These are phyloP conservation scores for Gymnothorax reevesii DNA, from an alignment of 2,797 vertebrate genomes.

Conservation along the genomic window DNA sequence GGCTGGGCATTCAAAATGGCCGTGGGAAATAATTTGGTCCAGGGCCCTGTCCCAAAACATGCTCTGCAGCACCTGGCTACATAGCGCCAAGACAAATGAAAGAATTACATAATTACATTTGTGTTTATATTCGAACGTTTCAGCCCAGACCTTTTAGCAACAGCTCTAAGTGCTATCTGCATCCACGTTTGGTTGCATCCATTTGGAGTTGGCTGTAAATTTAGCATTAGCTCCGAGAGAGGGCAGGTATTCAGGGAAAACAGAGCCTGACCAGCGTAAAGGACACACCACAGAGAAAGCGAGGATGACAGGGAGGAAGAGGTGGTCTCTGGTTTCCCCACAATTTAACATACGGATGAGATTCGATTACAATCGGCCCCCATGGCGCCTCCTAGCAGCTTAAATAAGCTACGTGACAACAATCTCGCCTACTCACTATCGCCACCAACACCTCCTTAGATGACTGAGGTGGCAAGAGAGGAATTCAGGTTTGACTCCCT, in stretches of 20 bases:
- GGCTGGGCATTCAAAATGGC: background rate
- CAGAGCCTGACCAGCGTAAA: background rate
- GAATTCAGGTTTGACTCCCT: background rate
- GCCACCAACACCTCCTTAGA: background rate
- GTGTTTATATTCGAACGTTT: background rate
- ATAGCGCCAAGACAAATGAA: background rate
- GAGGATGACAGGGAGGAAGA: background rate
- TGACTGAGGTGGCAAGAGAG: background rate
- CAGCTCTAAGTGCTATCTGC: constrained; percentile 35
- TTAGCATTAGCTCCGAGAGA: constrained; percentile 5
- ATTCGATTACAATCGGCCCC: background rate
- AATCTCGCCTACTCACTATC: background rate
- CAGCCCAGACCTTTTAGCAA: constrained; percentile 8
- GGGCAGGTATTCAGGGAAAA: background rate
- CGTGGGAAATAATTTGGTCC: background rate
- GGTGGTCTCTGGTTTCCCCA: no score
- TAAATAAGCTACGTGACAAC: background rate
- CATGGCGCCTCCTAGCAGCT: background rate
- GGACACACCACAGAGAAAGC: background rate
- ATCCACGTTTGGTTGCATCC: constrained; percentile 4
- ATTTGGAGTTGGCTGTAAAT: background rate
- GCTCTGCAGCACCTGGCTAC: background rate
- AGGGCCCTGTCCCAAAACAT: background rate
- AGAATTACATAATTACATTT: background rate
- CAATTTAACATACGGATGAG: background rate